A percentile compares a stretch with the other conserved stretches of the same genome.
phyloP scores from a whole-genome alignment of 2,888 invertebrate species.

The Leptinotarsa peninsularis region DNA sequence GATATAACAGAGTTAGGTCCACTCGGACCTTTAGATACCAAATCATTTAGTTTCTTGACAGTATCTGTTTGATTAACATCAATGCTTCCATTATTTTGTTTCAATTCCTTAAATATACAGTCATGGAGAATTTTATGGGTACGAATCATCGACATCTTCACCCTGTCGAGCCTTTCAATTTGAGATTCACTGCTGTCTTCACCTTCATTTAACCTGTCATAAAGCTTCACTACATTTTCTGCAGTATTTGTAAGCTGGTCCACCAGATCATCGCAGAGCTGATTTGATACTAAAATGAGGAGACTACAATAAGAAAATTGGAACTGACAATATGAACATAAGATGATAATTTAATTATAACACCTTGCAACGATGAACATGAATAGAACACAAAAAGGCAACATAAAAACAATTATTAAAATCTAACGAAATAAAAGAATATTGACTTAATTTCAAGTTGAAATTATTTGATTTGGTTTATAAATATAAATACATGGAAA shows the following conservation, averaged over 20 bases:
- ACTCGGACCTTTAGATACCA: slow-evolving; percentile 61
- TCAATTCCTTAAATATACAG: slow-evolving; percentile 64
- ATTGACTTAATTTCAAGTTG: too few relatives aligned
- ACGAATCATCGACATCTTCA: slow-evolving; percentile 70
- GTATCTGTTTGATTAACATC: slow-evolving; percentile 68
- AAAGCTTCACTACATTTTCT: slow-evolving; percentile 78
- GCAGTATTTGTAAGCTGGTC: slow-evolving; percentile 75
- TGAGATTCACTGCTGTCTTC: slow-evolving; percentile 53
- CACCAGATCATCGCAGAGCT: slow-evolving; percentile 72
- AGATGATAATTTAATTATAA: neutral
- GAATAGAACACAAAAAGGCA: neutral
- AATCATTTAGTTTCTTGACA: slow-evolving; percentile 68
- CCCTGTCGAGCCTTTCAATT: slow-evolving; percentile 64
- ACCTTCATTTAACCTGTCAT: slow-evolving; percentile 69
- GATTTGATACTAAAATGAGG: slow-evolving; percentile 70
- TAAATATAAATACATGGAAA: too few relatives aligned
- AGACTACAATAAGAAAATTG: neutral
- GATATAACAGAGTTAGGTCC: slow-evolving; percentile 69
- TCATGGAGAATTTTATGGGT: slow-evolving; percentile 72
- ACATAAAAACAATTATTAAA: neutral
- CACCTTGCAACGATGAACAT: neutral
- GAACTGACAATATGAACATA: neutral
- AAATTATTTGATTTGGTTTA: too few relatives aligned
- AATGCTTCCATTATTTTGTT: slow-evolving; percentile 61
- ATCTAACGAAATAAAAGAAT: too few relatives aligned